Base-by-base conservation (phyloP, 2,888 invertebrate species). In the Drosophila maculinotata region DNA sequence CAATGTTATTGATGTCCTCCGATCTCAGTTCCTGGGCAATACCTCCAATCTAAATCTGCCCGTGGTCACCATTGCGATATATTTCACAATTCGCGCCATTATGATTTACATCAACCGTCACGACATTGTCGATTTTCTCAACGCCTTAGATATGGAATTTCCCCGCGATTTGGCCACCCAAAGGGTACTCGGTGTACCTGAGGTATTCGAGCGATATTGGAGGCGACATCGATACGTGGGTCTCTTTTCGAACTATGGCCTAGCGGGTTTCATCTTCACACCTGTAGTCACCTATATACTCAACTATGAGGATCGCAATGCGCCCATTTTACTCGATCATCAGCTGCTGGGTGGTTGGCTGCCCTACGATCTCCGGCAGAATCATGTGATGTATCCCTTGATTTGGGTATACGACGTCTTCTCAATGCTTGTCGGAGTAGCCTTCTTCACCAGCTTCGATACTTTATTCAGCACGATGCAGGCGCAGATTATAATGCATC, bases 401-500 rank as follows among this genome's bases (percentile, higher is more conserved):
- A 47, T 70, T 0, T 67, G 62, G 64, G 0, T 63, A 1, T 39
- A 56, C 14, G 80, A 81, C 28, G 2, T 63, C 0, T 0, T 25
- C 0, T 38, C 31, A 10, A 15, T 62, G 9, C 0, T 39, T 0
- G 44, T 42, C 7, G 87, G 84, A 0, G 7, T 57, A 0, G 25
- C 69, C 5, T 60, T 45, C 3, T 81, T 74, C 10, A 1, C 8
- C 1, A 66, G 52, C 20, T 80, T 65, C 14, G 87, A 81, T 36
- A 48, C 60, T 0, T 8, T 81, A 0, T 87, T 83, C 14, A 41
- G 60, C 39, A 3, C 58, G n/a, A 57, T 69, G 42, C 87, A 87
- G 6, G 14, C 28, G 0, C 77, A 70, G 1, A n/a, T 87, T 17
- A 36, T 79, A 2, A 74, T 84, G 84, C 77, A 81, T 42, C 17